Base-by-base conservation (phyloP, 2,888 invertebrate genomes). In the Melieria omissa region DNA sequence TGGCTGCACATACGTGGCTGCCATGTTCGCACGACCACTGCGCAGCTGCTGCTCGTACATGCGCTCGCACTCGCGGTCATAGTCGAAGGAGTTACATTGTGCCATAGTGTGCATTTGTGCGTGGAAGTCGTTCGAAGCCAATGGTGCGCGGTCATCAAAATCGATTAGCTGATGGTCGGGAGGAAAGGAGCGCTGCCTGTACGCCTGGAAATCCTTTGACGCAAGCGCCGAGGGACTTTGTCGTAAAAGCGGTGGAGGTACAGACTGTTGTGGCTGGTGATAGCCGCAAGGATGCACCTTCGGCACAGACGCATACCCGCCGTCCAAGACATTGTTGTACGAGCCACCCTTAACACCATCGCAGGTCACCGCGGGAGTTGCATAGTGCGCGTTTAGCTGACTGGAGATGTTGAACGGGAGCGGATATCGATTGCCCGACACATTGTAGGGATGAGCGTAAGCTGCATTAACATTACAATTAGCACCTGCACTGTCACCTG, bases 381-480 rank as follows among this genome's bases (percentile, higher is more conserved):
- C 79, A 71, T 83, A 85, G 14, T 81, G 81, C 4, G 81, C 78
- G 65, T 82, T 85, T 4, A 87, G 76, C 64, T 87, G 87, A 75
- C 80, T 84, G 47, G 87, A 86, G 61, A 87, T 85, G 74, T 84
- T 86, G 57, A 81, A 82, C 42, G 87, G 87, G 45, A 87, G 78
- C 4, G 87, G 87, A 80, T 83, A 84, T 4, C 87, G 84, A 80
- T 86, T 86, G 1, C 86, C 86, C 0, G 87, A 85, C 4, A 85
- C 85, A 81, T 87, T 87, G 68, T 87, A 87, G 0, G 82, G 84
- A 70, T 85, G 82, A 47, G 79, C 77, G 57, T 81, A 82, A 9
- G 81, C 78, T 6, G 76, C 52, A 42, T 69, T 75, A 8, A 70
- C 44, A 9, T 72, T 66, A 58, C 66, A 75, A 45, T 57, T 73